Evolutionary conservation across 2,113 vertebrate species (phyloP).

Genomic region (Pterocles orientalis): DNA sequence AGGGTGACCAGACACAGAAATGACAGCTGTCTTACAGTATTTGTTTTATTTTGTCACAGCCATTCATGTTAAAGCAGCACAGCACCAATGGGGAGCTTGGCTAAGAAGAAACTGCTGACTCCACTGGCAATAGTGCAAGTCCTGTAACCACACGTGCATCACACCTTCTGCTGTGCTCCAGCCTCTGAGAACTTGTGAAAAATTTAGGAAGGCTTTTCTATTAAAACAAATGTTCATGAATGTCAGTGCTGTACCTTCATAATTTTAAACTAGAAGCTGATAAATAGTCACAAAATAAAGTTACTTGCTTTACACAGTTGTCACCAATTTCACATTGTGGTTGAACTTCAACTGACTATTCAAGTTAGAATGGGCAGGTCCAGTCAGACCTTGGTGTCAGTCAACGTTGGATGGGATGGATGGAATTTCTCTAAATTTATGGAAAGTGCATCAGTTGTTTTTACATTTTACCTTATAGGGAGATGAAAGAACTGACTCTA

Average conservation of each 20-base stretch:
- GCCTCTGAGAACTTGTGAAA: not conserved
- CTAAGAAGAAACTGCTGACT: not conserved
- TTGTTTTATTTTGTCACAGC: slow-evolving; percentile 1
- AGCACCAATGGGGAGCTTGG: not conserved
- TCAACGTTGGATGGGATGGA: not conserved
- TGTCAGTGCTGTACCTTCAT: not conserved
- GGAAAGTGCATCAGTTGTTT: not conserved
- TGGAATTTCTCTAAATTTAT: not conserved
- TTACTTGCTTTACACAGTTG: not conserved
- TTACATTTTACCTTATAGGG: not conserved
- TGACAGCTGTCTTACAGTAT: not conserved
- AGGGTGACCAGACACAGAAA: not conserved
- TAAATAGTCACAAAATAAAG: slow-evolving; percentile 37
- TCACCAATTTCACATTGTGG: not conserved
- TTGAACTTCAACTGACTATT: not conserved
- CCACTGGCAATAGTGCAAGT: not conserved
- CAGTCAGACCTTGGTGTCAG: not conserved
- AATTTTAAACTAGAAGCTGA: not conserved
- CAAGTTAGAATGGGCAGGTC: not conserved
- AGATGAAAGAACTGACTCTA: not conserved
- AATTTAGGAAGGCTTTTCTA: not conserved
- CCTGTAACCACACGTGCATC: not conserved
- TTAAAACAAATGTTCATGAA: not conserved
- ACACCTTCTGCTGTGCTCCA: not conserved
- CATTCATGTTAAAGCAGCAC: not conserved